Evolutionary conservation across 1,140 invertebrate genomes (phyloP).

Genomic region (Rhizoglyphus robini): DNA sequence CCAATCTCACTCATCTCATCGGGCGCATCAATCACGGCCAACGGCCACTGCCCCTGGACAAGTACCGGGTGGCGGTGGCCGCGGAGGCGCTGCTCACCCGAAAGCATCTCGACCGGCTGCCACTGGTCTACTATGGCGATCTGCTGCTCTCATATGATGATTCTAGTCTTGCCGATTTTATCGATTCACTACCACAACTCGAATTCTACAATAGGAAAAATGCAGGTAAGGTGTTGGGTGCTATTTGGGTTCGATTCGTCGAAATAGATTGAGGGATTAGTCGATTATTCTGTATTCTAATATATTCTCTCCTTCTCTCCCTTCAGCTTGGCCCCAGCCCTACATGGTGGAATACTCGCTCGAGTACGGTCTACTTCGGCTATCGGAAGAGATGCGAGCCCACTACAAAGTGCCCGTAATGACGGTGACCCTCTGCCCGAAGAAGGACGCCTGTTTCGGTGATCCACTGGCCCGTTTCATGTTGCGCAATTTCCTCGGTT

Average conservation of each 20-base stretch:
- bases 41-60: background rate
- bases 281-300: too few relatives aligned
- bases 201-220: background rate
- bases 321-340: conserved; percentile 74
- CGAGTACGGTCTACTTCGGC: conserved; percentile 85
- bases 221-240: too few relatives aligned
- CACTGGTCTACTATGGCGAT: too few relatives aligned
- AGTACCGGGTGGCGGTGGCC: too few relatives aligned
- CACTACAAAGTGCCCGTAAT: conserved; percentile 80
- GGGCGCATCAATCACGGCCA: too few relatives aligned
- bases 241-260: too few relatives aligned
- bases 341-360: conserved; percentile 96
- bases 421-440: conserved; percentile 77
- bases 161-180: background rate
- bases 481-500: conserved; percentile 81
- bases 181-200: background rate
- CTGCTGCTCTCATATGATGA: background rate
- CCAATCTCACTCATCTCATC: too few relatives aligned
- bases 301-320: conserved; percentile 70
- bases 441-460: conserved; percentile 78
- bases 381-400: conserved; percentile 67
- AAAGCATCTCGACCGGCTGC: too few relatives aligned
- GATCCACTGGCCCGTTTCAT: conserved; percentile 77
- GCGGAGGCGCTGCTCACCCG: too few relatives aligned
- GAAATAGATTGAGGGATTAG: background rate